phyloP scores from a whole-genome alignment of 92 coral and sea anemone genomes.

The Plumapathes pennacea region DNA sequence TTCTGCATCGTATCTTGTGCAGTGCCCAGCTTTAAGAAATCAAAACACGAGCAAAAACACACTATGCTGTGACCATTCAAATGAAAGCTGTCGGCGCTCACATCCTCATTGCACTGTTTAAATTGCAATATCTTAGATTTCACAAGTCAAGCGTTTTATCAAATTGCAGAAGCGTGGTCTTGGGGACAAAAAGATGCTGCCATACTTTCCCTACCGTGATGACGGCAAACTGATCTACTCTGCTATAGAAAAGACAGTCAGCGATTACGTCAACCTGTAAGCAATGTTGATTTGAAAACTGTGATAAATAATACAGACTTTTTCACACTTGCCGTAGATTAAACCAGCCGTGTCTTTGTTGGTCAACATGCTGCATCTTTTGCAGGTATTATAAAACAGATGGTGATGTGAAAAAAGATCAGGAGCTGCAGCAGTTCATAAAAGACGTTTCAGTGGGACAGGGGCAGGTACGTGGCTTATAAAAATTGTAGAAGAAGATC shows the following conservation, averaged over 20 bases:
- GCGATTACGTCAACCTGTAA: conserved; percentile 48
- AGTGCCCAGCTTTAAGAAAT: no score
- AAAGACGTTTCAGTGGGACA: conserved; percentile 20
- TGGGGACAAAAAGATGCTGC: conserved; percentile 19
- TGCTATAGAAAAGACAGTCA: conserved; percentile 23
- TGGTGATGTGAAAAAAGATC: conserved; percentile 31
- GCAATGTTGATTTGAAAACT: no score
- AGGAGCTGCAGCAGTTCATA: conserved; percentile 54
- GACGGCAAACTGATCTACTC: conserved; percentile 49
- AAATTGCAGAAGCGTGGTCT: conserved; percentile 35
- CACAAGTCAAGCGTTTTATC: not conserved
- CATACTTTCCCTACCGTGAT: conserved; percentile 62
- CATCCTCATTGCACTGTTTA: no score
- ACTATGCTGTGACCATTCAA: no score
- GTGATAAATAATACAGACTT: not conserved
- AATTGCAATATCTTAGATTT: no score
- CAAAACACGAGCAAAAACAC: no score
- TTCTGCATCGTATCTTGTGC: no score
- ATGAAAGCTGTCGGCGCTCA: no score
- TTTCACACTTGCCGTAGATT: not conserved
- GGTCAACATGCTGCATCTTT: no score
- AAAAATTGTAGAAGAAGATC: no score
- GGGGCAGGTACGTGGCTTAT: conserved; percentile 34
- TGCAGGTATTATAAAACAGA: conserved; percentile 49
- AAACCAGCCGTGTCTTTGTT: not conserved